phyloP scores from a whole-genome alignment of 2,113 vertebrate genomes.

The Pelusios castaneus region DNA sequence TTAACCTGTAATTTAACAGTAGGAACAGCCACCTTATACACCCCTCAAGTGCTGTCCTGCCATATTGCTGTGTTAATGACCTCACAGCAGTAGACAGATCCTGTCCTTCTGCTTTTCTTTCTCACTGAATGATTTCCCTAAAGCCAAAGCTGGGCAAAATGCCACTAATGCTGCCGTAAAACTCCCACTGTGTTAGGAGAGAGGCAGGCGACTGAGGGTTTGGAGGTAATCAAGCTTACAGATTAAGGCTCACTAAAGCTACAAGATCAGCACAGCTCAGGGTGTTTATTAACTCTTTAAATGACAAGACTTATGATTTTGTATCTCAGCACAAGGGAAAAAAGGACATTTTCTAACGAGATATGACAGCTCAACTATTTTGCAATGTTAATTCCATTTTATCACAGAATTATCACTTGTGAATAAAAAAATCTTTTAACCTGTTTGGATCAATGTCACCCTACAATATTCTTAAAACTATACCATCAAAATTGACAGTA shows the following conservation, averaged over 20 bases:
- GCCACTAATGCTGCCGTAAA: slow-evolving; percentile 83
- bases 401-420: not conserved
- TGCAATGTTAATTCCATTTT: not conserved
- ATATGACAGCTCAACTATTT: slow-evolving; percentile 2
- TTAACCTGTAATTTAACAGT: not conserved
- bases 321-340: not conserved
- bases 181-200: slow-evolving; percentile 69
- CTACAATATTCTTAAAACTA: not conserved
- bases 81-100: slow-evolving; percentile 72
- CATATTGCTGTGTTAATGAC: slow-evolving; percentile 68
- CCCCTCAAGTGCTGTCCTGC: slow-evolving; percentile 24
- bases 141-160: slow-evolving; percentile 81
- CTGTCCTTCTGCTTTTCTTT: slow-evolving; percentile 78
- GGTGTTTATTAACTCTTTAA: slow-evolving; percentile 82
- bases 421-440: not conserved
- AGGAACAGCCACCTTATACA: slow-evolving; percentile 16
- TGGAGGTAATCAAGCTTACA: slow-evolving; percentile 87
- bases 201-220: slow-evolving; percentile 78
- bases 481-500: not conserved
- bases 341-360: slow-evolving; percentile 29
- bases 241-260: slow-evolving; percentile 86
- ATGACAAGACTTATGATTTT: slow-evolving; percentile 13
- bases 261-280: slow-evolving; percentile 80
- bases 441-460: not conserved
- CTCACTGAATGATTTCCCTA: slow-evolving; percentile 80